Evolutionary conservation across 2,888 invertebrate species (phyloP).

Genomic region (Panorpa germanica): DNA sequence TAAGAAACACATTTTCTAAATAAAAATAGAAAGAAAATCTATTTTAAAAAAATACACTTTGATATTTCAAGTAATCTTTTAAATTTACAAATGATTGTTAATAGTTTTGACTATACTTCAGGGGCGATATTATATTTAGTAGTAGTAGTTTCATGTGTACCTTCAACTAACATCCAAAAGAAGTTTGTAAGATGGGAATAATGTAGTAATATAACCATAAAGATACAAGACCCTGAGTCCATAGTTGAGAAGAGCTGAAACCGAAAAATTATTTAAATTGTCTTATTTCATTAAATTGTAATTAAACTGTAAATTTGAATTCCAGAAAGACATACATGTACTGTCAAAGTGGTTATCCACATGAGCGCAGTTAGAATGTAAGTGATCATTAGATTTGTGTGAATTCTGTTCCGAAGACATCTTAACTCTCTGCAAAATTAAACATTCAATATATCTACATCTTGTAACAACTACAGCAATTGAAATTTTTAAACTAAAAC

Average conservation of each 20-base stretch:
- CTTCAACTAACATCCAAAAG: constrained; percentile 98
- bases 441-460: constrained; percentile 11
- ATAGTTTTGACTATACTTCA: constrained; percentile 1
- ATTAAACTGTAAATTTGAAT: background rate
- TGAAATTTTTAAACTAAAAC: constrained; percentile 19
- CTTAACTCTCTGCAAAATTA: constrained; percentile 63
- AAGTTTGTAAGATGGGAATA: constrained; percentile 88
- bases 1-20: constrained; percentile 10
- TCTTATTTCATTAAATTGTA: background rate
- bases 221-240: constrained; percentile 41
- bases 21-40: constrained; percentile 5
- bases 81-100: too few relatives aligned
- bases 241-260: background rate
- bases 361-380: constrained; percentile 75
- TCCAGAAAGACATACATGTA: constrained; percentile 38
- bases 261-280: background rate
- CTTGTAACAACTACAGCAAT: constrained; percentile 1
- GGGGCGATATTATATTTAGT: background rate
- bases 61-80: constrained; percentile 4
- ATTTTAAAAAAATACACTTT: constrained; percentile 5
- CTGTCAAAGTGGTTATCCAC: constrained; percentile 70
- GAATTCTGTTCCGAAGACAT: constrained; percentile 83
- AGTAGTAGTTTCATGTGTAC: constrained; percentile 26
- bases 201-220: constrained; percentile 61
- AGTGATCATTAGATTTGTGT: constrained; percentile 84